These are phyloP conservation scores for Zaprionus ghesquierei DNA, from an alignment of 1,140 invertebrate genomes.

Conservation along the genomic window DNA sequence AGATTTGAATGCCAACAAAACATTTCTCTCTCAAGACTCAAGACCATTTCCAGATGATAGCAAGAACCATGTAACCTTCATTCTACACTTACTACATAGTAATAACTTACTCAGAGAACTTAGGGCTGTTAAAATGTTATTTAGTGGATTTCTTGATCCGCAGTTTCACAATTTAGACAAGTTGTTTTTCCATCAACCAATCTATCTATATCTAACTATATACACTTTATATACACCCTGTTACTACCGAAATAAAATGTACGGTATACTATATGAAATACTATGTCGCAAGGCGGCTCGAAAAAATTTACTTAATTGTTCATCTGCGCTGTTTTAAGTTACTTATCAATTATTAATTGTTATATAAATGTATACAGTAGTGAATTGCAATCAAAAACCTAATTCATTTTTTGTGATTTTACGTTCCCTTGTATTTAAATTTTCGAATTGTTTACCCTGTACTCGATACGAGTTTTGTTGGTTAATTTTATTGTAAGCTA, in stretches of 20 bases:
- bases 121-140: constrained; percentile 77
- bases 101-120: constrained; percentile 71
- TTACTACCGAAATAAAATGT: constrained; percentile 32
- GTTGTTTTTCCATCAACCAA: constrained; percentile 25
- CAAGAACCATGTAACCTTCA: constrained; percentile 32
- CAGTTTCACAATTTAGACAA: constrained; percentile 47
- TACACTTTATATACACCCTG: constrained; percentile 45
- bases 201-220: constrained; percentile 16
- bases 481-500: constrained; percentile 70
- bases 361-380: constrained; percentile 16
- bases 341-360: constrained; percentile 53
- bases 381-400: constrained; percentile 49
- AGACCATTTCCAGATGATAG: constrained; percentile 30
- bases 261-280: too few species aligned
- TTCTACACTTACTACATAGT: constrained; percentile 38
- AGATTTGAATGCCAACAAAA: constrained; percentile 49
- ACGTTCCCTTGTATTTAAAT: constrained; percentile 31
- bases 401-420: constrained; percentile 65
- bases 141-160: constrained; percentile 65
- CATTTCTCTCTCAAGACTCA: constrained; percentile 9
- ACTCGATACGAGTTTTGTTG: constrained; percentile 70
- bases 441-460: constrained; percentile 62
- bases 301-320: constrained; percentile 41
- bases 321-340: constrained; percentile 47
- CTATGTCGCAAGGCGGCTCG: constrained; percentile 53